Percentiles rank a stretch among this genome's conserved stretches.
Conservation (phyloP, 35 echinoderm and acorn worm species). For the Heliocidaris tuberculata region DNA sequence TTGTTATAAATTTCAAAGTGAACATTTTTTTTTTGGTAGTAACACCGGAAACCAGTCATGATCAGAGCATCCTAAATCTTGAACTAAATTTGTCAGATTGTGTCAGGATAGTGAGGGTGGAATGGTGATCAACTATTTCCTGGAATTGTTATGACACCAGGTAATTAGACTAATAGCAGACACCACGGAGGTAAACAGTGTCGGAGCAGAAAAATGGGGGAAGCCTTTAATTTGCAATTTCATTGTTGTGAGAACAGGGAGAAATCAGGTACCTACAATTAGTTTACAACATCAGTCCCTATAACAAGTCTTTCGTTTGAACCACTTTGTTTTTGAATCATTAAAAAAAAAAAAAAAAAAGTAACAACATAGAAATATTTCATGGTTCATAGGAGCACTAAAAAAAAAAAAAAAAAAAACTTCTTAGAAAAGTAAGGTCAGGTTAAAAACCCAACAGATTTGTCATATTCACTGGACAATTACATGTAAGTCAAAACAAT, state of each 20-base stretch:
- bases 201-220: background rate
- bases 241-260: background rate
- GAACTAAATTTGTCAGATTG: background rate
- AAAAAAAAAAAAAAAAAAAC: too few relatives aligned
- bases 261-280: background rate
- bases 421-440: too few relatives aligned
- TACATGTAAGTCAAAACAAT: too few relatives aligned
- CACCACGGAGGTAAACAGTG: background rate
- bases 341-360: background rate
- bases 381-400: too few relatives aligned
- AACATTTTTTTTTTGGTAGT: too few relatives aligned
- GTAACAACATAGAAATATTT: background rate
- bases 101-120: background rate
- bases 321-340: background rate
- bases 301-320: background rate
- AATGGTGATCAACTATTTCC: background rate
- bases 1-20: too few relatives aligned
- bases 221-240: conserved; percentile 35
- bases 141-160: conserved; percentile 20
- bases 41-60: background rate
- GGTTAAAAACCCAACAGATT: too few relatives aligned
- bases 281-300: background rate
- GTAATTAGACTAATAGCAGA: background rate
- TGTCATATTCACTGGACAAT: too few relatives aligned
- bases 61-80: background rate